Evolutionary conservation across 1,140 invertebrate genomes (phyloP), one percentile per base, ranked within the genome.

Genomic region (Tetragonula clypearis): DNA sequence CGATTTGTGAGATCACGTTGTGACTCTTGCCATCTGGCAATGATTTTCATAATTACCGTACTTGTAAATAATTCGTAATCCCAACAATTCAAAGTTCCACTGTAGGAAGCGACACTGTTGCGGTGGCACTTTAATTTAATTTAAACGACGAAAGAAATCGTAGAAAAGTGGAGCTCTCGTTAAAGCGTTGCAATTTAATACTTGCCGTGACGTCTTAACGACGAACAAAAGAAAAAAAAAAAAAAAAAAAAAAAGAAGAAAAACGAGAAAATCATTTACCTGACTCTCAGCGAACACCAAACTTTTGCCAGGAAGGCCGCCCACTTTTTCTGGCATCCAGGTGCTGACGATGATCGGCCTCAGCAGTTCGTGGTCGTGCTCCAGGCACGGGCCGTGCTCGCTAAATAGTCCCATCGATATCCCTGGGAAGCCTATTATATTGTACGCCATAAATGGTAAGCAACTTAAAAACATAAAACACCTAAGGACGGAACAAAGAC

Each of bases 211-310:
- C 14, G 2, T 55, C 17, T 72, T 49, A 35, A 23, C 23, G 11
- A 26, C 12, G 73, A 56, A 49, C 65, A 1, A 6, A 56, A 55
- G 6, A 8, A 41, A 41, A 41, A 0, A 6, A 41, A 41, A 41
- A 3, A 6, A 41, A 41, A 0, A 41, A 6, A 41, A 41, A 6
- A 41, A 41, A 41, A 3, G 41, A 41, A 41, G 6, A 41, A 6
- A 41, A 41, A 41, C 4, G 71, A 71, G 19, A 35, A 41, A 23
- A 65, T 19, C 2, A 79, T 74, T 94, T 94, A 97, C 97, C 96
- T 98, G 98, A 72, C 97, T 98, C 95, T 99, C 98, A 23, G 97
- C 97, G 92, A 98, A 98, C 81, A 98, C 97, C 56, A 98, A 96
- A 90, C 97, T 97, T 85, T 97, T 96, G 73, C 97, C 97, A 49